Conservation (phyloP, 2,888 invertebrate species). For the Hirtodrosophila duncani region DNA sequence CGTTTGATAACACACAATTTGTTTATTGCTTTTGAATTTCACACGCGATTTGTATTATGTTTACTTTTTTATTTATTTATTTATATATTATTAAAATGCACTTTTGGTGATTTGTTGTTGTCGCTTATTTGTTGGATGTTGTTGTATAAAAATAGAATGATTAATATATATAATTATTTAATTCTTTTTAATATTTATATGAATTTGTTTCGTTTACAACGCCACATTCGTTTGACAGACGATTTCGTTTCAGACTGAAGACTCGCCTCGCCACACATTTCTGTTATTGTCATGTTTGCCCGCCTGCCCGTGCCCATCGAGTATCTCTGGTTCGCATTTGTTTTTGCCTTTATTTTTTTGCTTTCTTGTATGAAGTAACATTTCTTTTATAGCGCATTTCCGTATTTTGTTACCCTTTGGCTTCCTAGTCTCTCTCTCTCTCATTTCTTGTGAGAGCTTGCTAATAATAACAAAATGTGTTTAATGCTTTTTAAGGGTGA, state of each 20-base stretch:
- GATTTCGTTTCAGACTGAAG: too few species aligned
- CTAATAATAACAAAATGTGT: too few species aligned
- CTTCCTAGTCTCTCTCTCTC: constrained; percentile 35
- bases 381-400: constrained; percentile 59
- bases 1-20: too few species aligned
- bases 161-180: constrained; percentile 30
- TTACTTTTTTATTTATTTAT: constrained; percentile 4
- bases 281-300: too few species aligned
- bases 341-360: constrained; percentile 12
- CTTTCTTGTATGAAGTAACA: constrained; percentile 46
- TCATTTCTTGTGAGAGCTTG: neutral
- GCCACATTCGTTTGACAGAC: constrained; percentile 53
- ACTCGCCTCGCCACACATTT: too few species aligned
- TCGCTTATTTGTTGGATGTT: constrained; percentile 17
- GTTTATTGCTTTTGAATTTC: constrained; percentile 28
- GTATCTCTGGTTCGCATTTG: constrained; percentile 35
- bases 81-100: constrained; percentile 50
- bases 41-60: constrained; percentile 9
- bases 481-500: constrained; percentile 1
- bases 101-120: constrained; percentile 60
- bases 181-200: constrained; percentile 20
- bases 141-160: constrained; percentile 55
- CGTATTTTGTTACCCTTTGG: constrained; percentile 69
- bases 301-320: too few species aligned
- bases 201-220: constrained; percentile 35